phyloP scores from a whole-genome alignment of 2,113 vertebrate genomes.

The Catharus bicknelli region DNA sequence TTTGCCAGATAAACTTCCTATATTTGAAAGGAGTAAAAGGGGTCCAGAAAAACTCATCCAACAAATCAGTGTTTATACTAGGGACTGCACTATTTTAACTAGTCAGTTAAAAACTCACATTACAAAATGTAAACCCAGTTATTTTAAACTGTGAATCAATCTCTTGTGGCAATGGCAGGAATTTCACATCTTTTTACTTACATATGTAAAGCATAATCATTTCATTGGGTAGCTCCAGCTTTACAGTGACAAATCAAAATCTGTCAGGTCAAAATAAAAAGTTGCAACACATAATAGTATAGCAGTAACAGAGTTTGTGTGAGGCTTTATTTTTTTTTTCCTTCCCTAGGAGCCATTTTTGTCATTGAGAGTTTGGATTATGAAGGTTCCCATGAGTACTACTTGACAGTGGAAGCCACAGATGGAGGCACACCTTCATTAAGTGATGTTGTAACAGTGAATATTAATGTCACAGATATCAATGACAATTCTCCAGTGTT shows the following conservation, averaged over 20 bases:
- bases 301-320: background rate
- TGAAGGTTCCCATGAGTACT: conserved; percentile 91
- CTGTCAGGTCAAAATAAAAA: background rate
- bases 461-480: conserved; percentile 92
- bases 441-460: conserved; percentile 92
- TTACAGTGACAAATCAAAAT: background rate
- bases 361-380: conserved; percentile 90
- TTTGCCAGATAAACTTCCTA: background rate
- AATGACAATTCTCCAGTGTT: conserved; percentile 93
- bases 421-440: conserved; percentile 90
- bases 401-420: conserved; percentile 91
- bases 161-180: background rate
- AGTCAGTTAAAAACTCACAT: background rate
- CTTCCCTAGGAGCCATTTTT: conserved; percentile 85
- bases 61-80: background rate
- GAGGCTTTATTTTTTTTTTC: background rate
- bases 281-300: background rate
- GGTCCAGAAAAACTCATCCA: background rate
- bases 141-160: background rate
- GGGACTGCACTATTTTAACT: background rate
- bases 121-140: background rate
- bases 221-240: background rate
- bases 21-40: background rate
- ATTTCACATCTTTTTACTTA: background rate
- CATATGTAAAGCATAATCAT: background rate